Evolutionary conservation across 1,140 invertebrate species (phyloP).

Genomic region (Brachionus sp.): DNA sequence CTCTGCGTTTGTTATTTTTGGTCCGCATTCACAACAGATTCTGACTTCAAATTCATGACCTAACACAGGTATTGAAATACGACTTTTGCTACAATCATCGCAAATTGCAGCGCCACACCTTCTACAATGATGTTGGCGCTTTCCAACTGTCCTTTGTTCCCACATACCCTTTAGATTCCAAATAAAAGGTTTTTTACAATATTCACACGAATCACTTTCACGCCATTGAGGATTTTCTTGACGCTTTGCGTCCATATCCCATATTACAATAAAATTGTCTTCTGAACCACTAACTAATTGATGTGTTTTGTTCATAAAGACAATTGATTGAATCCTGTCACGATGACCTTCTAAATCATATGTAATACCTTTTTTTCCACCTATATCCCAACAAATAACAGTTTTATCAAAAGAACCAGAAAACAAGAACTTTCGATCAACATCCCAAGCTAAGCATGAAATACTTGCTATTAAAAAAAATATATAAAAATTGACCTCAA

Average conservation of each 20-base stretch:
- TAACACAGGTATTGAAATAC: conserved; percentile 84
- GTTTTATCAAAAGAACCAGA: conserved; percentile 92
- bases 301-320: conserved; percentile 59
- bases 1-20: conserved; percentile 27
- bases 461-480: conserved; percentile 66
- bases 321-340: conserved; percentile 47
- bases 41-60: conserved; percentile 96
- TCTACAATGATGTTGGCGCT: conserved; percentile 70
- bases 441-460: conserved; percentile 83
- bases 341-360: conserved; percentile 91
- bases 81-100: conserved; percentile 80
- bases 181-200: conserved; percentile 89
- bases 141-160: conserved; percentile 84
- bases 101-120: conserved; percentile 83
- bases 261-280: conserved; percentile 85
- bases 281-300: conserved; percentile 88
- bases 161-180: conserved; percentile 98
- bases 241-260: conserved; percentile 84
- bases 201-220: conserved; percentile 85
- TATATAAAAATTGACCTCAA: neutral
- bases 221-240: conserved; percentile 73
- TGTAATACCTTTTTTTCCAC: conserved; percentile 87
- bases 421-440: conserved; percentile 77
- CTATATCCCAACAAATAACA: conserved; percentile 97
- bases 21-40: conserved; percentile 82